Base-by-base conservation (phyloP, 2,888 invertebrate species). In the Gymnocheta viridis region DNA sequence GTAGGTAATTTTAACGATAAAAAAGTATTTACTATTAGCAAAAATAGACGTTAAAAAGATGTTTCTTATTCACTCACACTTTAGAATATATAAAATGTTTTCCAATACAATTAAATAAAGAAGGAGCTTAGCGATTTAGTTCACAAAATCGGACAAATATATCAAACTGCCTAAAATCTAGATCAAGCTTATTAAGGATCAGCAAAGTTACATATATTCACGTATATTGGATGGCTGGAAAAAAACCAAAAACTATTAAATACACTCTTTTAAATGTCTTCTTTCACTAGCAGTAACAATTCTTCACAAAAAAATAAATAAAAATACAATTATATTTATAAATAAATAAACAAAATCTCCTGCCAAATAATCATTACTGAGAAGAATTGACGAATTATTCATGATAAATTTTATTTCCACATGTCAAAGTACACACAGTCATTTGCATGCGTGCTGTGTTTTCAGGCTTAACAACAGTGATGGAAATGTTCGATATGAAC, bases 301-400 rank as follows among this genome's bases (percentile, higher is more conserved):
- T 29, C 24, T 49, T 10, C 9, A 12, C 22, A n/a, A n/a, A 56
- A 62, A 56, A 62, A n/a, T n/a, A 58, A 4, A 24, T 4, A 1
- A 44, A 17, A n/a, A 24, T n/a, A n/a, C n/a, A n/a, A n/a, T n/a
- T n/a, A n/a, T n/a, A n/a, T n/a, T n/a, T n/a, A n/a, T n/a, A 54
- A 41, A 32, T 6, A 47, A 70, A 70, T 22, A 49, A 49, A 49
- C 2, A n/a, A 38, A 54, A 41, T 22, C 41, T 17, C 12, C 54
- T 56, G 41, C 32, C 44, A 54, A 58, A 67, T 44, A 56, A 56
- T 44, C 66, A 27, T 76, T 74, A 51, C 27, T 14, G 24, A 38
- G 62, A 56, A 38, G 62, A 56, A 67, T 41, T 60, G 60, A 74
- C 47, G 67, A 41, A 69, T 81, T 81, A 27, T 62, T 54, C 35